Percentiles rank a stretch among this genome's conserved stretches.
phyloP scores from a whole-genome alignment of 2,888 invertebrate genomes.

The Adelognathus sp. region DNA sequence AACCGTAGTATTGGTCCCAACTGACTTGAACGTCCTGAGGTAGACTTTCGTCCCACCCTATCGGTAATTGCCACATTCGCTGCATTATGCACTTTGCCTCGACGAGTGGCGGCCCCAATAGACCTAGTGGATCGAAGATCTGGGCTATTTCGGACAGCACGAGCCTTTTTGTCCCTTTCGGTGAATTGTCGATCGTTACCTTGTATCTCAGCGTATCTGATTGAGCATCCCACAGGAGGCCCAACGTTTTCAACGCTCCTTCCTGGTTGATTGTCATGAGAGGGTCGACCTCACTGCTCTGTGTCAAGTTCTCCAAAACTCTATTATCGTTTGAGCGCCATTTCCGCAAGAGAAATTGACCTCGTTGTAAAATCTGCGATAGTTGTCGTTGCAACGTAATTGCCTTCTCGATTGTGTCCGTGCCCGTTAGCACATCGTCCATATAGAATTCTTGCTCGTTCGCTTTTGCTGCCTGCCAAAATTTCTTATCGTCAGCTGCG shows the following conservation, averaged over 20 bases:
- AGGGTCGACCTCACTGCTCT: too few relatives aligned
- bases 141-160: conserved; percentile 33
- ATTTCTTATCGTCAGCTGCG: too few relatives aligned
- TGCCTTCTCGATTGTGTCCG: too few relatives aligned
- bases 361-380: too few relatives aligned
- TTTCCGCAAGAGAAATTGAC: too few relatives aligned
- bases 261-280: conserved; percentile 21
- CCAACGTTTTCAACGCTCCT: conserved; percentile 25
- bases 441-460: too few relatives aligned
- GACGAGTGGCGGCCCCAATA: conserved; percentile 18
- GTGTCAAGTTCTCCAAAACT: too few relatives aligned
- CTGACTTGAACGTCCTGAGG: background rate
- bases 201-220: conserved; percentile 22
- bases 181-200: background rate
- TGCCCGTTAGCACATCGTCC: too few relatives aligned
- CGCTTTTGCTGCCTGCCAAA: too few relatives aligned
- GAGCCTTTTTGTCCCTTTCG: conserved; percentile 8
- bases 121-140: conserved; percentile 39
- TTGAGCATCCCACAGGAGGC: conserved; percentile 38
- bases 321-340: too few relatives aligned
- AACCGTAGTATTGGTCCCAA: conserved; percentile 17
- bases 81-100: conserved; percentile 20
- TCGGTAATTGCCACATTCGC: background rate
- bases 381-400: too few relatives aligned
- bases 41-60: conserved; percentile 16